phyloP scores from a whole-genome alignment of 2,797 vertebrate species.

The Syncerus caffer region DNA sequence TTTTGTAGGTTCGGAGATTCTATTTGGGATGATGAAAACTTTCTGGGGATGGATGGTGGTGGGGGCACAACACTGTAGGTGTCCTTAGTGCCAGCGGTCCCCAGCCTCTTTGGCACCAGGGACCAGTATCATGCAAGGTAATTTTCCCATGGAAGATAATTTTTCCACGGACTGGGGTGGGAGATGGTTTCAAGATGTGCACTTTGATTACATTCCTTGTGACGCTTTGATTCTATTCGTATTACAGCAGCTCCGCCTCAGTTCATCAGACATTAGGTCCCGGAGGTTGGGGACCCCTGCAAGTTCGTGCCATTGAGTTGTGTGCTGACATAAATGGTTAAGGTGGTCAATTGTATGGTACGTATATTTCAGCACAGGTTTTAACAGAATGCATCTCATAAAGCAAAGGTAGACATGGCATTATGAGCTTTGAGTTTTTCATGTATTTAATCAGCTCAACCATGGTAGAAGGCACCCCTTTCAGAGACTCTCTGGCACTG shows the following conservation, averaged over 20 bases:
- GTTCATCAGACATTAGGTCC: not conserved
- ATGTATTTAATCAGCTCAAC: not conserved
- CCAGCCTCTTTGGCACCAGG: not conserved
- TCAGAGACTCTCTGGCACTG: rapidly evolving
- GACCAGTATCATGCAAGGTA: not conserved
- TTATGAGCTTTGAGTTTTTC: not conserved
- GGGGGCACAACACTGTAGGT: rapidly evolving
- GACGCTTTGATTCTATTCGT: not conserved
- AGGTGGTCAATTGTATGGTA: rapidly evolving
- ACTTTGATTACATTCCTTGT: not conserved
- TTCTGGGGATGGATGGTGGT: not conserved
- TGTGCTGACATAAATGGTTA: not conserved
- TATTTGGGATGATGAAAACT: not conserved
- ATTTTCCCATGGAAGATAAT: not conserved
- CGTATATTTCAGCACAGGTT: not conserved
- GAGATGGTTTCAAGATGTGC: not conserved
- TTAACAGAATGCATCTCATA: rapidly evolving
- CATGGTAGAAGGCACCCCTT: rapidly evolving
- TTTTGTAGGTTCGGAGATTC: not conserved
- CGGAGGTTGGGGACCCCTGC: not conserved
- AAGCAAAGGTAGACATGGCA: rapidly evolving
- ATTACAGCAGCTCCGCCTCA: not conserved
- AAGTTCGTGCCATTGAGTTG: rapidly evolving
- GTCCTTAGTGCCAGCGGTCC: not conserved
- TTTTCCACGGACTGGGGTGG: not conserved